Conservation (phyloP, 2,797 vertebrate species). For the Crocodylus rhombifer region DNA sequence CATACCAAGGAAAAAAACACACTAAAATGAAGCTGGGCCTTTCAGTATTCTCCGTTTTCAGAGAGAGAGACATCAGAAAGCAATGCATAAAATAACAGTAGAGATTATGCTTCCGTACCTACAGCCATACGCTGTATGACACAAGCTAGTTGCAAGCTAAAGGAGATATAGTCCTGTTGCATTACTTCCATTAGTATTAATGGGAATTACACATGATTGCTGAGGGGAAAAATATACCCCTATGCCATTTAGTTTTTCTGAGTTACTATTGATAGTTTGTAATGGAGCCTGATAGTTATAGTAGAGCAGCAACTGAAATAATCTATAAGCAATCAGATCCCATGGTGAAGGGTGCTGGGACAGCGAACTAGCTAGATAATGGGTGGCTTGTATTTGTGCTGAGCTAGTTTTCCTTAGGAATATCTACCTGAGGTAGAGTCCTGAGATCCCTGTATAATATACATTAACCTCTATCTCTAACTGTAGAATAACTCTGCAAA, state of each 20-base stretch:
- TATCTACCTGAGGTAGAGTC: background rate
- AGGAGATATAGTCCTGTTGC: background rate
- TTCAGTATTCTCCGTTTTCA: background rate
- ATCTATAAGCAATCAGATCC: background rate
- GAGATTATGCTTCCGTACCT: background rate
- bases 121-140: background rate
- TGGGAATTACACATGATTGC: background rate
- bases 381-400: background rate
- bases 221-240: background rate
- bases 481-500: background rate
- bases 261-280: background rate
- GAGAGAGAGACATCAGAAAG: background rate
- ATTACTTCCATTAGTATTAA: background rate
- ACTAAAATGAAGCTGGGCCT: background rate
- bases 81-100: background rate
- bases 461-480: background rate
- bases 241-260: background rate
- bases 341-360: background rate
- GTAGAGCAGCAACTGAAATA: background rate
- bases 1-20: fast-evolving
- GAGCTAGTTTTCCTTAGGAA: background rate
- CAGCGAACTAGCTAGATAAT: background rate
- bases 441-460: fast-evolving
- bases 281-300: background rate
- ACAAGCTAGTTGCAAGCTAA: background rate